phyloP scores from a whole-genome alignment of 2,797 vertebrate species.

The Poeciliopsis presidionis region DNA sequence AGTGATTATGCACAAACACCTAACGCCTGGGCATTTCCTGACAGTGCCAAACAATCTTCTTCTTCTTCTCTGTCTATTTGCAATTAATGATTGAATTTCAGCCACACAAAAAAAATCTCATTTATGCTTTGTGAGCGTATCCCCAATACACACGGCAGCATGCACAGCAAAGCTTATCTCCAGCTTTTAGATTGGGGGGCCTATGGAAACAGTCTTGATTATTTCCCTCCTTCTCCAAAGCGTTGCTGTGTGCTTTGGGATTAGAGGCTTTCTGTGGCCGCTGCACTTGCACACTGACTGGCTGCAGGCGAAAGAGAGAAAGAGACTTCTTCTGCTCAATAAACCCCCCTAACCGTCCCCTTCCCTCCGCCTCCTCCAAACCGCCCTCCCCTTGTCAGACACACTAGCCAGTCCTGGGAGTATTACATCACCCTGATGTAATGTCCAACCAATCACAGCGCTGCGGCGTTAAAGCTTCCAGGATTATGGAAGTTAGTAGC shows the following conservation, averaged over 20 bases:
- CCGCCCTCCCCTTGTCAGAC: slow-evolving; percentile 77
- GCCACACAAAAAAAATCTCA: slow-evolving; percentile 72
- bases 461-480: slow-evolving; percentile 86
- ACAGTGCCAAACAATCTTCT: slow-evolving; percentile 77
- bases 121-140: slow-evolving; percentile 78
- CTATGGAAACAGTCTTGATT: slow-evolving; percentile 83
- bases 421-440: slow-evolving; percentile 95
- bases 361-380: slow-evolving; percentile 33
- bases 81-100: slow-evolving; percentile 83
- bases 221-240: slow-evolving; percentile 81
- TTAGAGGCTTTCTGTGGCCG: slow-evolving; percentile 80
- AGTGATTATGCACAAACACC: slow-evolving; percentile 80
- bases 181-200: slow-evolving; percentile 79
- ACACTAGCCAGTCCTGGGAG: slow-evolving; percentile 86
- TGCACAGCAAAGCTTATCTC: slow-evolving; percentile 81
- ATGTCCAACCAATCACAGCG: slow-evolving; percentile 88
- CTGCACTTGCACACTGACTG: slow-evolving; percentile 78
- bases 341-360: slow-evolving; percentile 42
- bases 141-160: slow-evolving; percentile 76
- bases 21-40: slow-evolving; percentile 78
- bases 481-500: slow-evolving; percentile 86
- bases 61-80: slow-evolving; percentile 75
- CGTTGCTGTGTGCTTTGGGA: slow-evolving; percentile 84
- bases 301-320: slow-evolving; percentile 71
- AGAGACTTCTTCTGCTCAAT: slow-evolving; percentile 67